Evolutionary conservation across 2,797 vertebrate species (phyloP).

Genomic region (Melanotaenia nigrans): DNA sequence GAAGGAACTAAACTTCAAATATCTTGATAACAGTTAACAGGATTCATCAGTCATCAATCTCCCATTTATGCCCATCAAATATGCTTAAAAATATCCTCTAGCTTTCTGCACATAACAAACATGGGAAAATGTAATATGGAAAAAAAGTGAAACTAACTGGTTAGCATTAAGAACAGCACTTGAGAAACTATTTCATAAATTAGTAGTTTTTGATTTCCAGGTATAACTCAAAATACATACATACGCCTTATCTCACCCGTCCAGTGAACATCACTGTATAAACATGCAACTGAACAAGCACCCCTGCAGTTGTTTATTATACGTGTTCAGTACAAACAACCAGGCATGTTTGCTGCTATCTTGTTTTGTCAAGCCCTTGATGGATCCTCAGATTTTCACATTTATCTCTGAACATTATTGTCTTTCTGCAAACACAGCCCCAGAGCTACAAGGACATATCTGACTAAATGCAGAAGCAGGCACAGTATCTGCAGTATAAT

Average conservation of each 20-base stretch:
- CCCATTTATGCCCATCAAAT: not conserved
- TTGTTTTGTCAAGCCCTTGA: slow-evolving; percentile 31
- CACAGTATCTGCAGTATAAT: slow-evolving; percentile 22
- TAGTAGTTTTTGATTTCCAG: not conserved
- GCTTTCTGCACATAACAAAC: not conserved
- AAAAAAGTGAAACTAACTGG: not conserved
- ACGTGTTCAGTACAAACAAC: slow-evolving; percentile 33
- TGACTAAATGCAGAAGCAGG: slow-evolving; percentile 34
- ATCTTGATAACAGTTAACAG: slow-evolving; percentile 30
- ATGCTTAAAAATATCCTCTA: not conserved
- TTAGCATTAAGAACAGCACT: not conserved
- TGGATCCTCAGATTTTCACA: slow-evolving; percentile 42
- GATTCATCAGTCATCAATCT: slow-evolving; percentile 8
- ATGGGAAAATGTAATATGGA: not conserved
- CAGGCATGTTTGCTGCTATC: slow-evolving; percentile 36
- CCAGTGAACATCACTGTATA: slow-evolving; percentile 34
- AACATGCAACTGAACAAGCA: slow-evolving; percentile 41
- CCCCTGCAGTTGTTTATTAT: slow-evolving; percentile 37
- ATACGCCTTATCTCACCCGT: slow-evolving; percentile 35
- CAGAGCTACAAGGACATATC: slow-evolving; percentile 42
- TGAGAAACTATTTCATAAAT: not conserved
- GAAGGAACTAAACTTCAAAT: slow-evolving; percentile 11
- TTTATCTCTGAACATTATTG: slow-evolving; percentile 33
- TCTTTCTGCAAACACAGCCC: slow-evolving; percentile 27
- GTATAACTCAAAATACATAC: slow-evolving; percentile 21